Base-by-base conservation (phyloP, 2,113 vertebrate genomes). In the Athene noctua region DNA sequence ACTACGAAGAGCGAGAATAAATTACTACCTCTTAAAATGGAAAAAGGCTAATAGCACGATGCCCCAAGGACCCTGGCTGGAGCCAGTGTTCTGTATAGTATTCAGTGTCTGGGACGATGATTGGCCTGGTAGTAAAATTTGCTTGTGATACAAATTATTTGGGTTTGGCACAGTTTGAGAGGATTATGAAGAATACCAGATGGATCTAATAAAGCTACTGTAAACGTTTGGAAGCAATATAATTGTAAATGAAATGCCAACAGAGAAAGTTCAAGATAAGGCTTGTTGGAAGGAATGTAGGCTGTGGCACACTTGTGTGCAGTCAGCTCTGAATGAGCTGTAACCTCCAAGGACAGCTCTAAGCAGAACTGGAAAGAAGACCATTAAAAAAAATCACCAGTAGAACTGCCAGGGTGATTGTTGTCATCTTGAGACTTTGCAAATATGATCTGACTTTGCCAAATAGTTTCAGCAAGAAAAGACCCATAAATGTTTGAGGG, bases 141-240 rank as follows among this genome's bases (percentile, higher is more conserved):
- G 36, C 70, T 86, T 73, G 38, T 85, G 78, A 83, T 80, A 68
- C 63, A 83, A 58, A 86, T 87, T 93, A 87, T 88, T 96, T 91
- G 72, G 86, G 57, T 89, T 90, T 96, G 85, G 71, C 80, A 94
- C 36, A 49, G 25, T 78, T 95, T 82, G 59, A 54, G 52, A 94
- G 40, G 47, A 82, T 85, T 87, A 59, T 49, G 73, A 93, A 82
- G 68, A 96, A 86, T 75, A 91, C 49, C 80, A 96, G 88, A 92
- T 94, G 91, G 86, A 91, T 94, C 86, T 94, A 92, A 94, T 90
- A 96, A 92, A 82, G 52, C 70, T 73, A 80, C 86, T 91, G 49
- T 86, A 96, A 95, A 92, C 8, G 36, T 90, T 81, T 96, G 80
- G 62, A 96, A 92, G 71, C 78, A 93, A 58, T 61, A 58, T 87